phyloP scores from a whole-genome alignment of 2,113 vertebrate genomes.

The Rhynchomys soricoides region DNA sequence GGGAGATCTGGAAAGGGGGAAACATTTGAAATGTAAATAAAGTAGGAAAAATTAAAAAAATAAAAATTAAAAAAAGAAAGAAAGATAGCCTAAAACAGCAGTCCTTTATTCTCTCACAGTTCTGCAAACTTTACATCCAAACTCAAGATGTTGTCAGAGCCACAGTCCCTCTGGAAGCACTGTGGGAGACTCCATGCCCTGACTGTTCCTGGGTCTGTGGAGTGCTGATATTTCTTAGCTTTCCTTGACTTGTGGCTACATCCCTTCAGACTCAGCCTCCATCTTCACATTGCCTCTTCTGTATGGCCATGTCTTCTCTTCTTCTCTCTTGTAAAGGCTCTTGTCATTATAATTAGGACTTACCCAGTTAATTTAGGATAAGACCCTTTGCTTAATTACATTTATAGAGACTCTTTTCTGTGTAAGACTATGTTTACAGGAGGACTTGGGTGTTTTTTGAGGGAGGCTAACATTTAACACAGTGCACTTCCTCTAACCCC shows the following conservation, averaged over 20 bases:
- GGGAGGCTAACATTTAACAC: background rate
- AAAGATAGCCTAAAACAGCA: background rate
- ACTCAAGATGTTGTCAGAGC: background rate
- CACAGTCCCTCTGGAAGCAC: background rate
- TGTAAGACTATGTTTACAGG: background rate
- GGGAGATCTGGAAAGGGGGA: too few relatives aligned
- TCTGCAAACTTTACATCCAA: background rate
- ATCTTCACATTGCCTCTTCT: background rate
- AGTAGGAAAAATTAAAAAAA: too few relatives aligned
- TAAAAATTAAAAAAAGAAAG: too few relatives aligned
- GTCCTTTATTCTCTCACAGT: background rate
- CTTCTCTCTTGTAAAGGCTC: background rate
- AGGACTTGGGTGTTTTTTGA: background rate
- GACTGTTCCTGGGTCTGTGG: background rate
- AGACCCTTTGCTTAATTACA: background rate
- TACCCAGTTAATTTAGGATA: background rate
- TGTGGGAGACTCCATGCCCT: background rate
- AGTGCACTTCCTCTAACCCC: background rate
- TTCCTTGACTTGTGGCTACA: background rate
- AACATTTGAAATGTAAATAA: too few relatives aligned
- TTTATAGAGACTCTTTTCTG: background rate
- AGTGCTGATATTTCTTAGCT: background rate
- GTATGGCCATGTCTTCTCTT: background rate
- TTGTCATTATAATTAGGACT: background rate
- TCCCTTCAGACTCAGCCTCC: background rate